Conservation (phyloP, 2,113 vertebrate species). For the Ceyx cyanopectus region DNA sequence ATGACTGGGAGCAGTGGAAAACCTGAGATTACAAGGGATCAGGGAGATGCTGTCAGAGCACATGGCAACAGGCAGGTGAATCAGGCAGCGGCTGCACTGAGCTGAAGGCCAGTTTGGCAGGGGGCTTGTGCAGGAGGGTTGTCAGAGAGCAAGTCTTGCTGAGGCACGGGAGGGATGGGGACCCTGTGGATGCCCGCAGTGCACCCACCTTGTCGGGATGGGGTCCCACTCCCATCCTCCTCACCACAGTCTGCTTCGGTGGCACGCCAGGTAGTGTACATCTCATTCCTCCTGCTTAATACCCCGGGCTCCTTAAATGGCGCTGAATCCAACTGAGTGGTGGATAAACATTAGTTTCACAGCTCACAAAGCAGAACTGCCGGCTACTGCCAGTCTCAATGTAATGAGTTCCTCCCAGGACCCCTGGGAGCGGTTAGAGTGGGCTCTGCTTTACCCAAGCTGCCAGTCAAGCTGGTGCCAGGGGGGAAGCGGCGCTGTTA, state of each 20-base stretch:
- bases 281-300: slow-evolving; percentile 58
- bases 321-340: slow-evolving; percentile 72
- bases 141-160: neutral
- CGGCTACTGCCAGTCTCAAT: slow-evolving; percentile 77
- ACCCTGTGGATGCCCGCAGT: rapidly evolving
- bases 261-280: rapidly evolving
- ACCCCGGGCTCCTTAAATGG: slow-evolving; percentile 72
- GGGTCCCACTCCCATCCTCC: neutral
- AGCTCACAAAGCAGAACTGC: slow-evolving; percentile 84
- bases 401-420: slow-evolving; percentile 79
- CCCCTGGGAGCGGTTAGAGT: slow-evolving; percentile 77
- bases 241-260: rapidly evolving
- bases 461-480: slow-evolving; percentile 77
- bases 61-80: neutral
- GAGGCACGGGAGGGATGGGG: neutral
- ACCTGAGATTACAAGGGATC: slow-evolving; percentile 2
- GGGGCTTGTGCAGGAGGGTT: neutral
- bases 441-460: slow-evolving; percentile 77
- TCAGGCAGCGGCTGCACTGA: neutral
- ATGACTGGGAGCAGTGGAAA: neutral
- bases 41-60: neutral
- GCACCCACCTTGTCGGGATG: rapidly evolving
- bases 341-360: slow-evolving; percentile 86
- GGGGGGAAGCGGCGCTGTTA: neutral
- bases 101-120: neutral